A percentile compares a stretch with the other conserved stretches of the same genome.
phyloP scores from a whole-genome alignment of 2,888 invertebrate genomes.

The Drosophila maculinotata region DNA sequence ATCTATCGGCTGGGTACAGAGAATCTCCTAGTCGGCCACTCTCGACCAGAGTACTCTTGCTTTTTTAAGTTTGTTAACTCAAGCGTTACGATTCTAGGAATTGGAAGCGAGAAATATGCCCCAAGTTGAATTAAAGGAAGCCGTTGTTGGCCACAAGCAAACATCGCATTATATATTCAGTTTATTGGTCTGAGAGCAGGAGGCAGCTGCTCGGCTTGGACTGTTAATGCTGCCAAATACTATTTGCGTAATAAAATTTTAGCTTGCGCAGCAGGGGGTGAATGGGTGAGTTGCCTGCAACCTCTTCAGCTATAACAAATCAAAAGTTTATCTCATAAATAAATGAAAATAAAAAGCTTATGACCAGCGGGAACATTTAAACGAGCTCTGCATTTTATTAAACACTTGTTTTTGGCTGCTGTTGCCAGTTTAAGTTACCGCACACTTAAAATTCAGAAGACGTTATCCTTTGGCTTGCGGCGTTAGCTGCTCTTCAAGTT shows the following conservation, averaged over 20 bases:
- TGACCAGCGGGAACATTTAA: slow-evolving; percentile 42
- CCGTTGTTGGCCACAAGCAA: slow-evolving; percentile 46
- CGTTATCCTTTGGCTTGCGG: slow-evolving; percentile 14
- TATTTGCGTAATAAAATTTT: slow-evolving; percentile 62
- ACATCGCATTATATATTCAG: slow-evolving; percentile 52
- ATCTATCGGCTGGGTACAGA: no score
- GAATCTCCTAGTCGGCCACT: no score
- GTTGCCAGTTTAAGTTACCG: slow-evolving; percentile 8
- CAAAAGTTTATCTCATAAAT: slow-evolving; percentile 75
- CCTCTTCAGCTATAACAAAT: slow-evolving; percentile 50
- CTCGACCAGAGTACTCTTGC: no score
- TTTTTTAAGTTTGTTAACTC: slow-evolving; percentile 56
- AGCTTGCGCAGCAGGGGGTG: not conserved
- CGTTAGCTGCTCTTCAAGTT: slow-evolving; percentile 7
- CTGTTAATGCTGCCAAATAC: slow-evolving; percentile 40
- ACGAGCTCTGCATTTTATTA: slow-evolving; percentile 28
- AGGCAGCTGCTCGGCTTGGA: slow-evolving; percentile 13
- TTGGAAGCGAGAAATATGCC: slow-evolving; percentile 25
- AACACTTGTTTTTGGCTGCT: slow-evolving; percentile 17
- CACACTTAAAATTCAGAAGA: slow-evolving; percentile 20
- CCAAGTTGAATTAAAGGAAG: slow-evolving; percentile 29
- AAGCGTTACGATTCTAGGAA: slow-evolving; percentile 55
- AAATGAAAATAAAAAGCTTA: slow-evolving; percentile 54
- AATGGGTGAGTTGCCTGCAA: not conserved
- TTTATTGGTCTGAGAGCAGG: slow-evolving; percentile 35